phyloP scores from a whole-genome alignment of 2,888 invertebrate genomes.

The Xanthia togata region DNA sequence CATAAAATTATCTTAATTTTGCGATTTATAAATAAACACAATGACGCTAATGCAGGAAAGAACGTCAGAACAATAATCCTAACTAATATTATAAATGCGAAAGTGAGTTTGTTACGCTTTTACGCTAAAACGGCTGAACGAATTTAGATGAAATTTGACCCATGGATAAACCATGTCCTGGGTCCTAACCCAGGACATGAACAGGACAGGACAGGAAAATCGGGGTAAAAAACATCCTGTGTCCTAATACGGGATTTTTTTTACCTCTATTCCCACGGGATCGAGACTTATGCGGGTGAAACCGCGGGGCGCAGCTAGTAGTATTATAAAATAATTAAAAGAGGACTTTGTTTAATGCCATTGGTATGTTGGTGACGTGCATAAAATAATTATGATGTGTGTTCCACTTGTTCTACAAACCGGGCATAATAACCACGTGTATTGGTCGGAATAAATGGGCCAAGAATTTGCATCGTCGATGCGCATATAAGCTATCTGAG shows the following conservation, averaged over 20 bases:
- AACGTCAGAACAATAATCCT: slow-evolving; percentile 34
- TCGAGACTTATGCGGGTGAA: too few species aligned
- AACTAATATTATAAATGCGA: too few species aligned
- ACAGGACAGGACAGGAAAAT: too few species aligned
- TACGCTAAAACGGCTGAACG: too few species aligned
- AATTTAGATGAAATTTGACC: too few species aligned
- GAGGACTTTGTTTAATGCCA: slow-evolving; percentile 40
- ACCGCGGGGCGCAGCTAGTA: not conserved
- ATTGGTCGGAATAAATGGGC: slow-evolving; percentile 77
- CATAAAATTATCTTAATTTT: slow-evolving; percentile 34
- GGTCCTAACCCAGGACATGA: too few species aligned
- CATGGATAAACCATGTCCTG: too few species aligned
- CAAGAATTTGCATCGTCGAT: slow-evolving; percentile 81
- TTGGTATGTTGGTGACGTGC: slow-evolving; percentile 57
- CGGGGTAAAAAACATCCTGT: too few species aligned
- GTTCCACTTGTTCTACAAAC: slow-evolving; percentile 63
- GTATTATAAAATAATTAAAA: slow-evolving; percentile 35
- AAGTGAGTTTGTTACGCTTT: too few species aligned
- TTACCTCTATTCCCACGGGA: too few species aligned
- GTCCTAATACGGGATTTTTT: too few species aligned
- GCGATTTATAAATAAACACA: slow-evolving; percentile 42
- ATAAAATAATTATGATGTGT: slow-evolving; percentile 56
- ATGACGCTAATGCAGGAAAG: slow-evolving; percentile 36
- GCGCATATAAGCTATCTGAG: slow-evolving; percentile 81
- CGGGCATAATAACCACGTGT: slow-evolving; percentile 66